Base-by-base conservation (phyloP, 2,888 invertebrate species). In the Nymphalis polychloros region DNA sequence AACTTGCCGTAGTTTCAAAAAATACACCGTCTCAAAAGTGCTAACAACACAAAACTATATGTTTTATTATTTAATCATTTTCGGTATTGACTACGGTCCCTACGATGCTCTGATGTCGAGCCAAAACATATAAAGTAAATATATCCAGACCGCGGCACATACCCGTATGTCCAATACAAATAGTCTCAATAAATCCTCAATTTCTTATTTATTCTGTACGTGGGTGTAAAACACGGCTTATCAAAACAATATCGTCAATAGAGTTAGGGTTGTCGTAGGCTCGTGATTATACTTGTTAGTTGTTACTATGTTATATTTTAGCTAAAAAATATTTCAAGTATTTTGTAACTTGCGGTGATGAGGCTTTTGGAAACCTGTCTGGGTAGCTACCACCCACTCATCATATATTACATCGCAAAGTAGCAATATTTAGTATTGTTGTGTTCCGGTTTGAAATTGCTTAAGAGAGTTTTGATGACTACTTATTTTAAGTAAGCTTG, bases 101-200 rank as follows among this genome's bases (percentile, higher is more conserved):
- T 31, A 23, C 23, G 27, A 55, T 31, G 13, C 8, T 27, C 23
- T 16, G 7, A 23, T 10, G 53, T 55, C 31, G 31, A 55, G n/a
- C 53, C 23, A 55, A 27, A 31, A 55, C 53, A 55, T 31, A 55
- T 31, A 31, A 55, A 55, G 31, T 55, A 55, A 17, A 31, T 50
- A 50, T 19, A 50, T 6, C 53, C 31, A 31, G 53, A 55, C 53
- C 53, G 53, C 53, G 53, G 8, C 53, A 55, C 27, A 55, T 55
- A 55, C 53, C 53, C 53, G 53, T 55, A 55, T 55, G 27, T 16
- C 53, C 50, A 23, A 55, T 17, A 55, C 53, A 55, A 31, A 55
- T 55, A 55, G 53, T 1, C n/a, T 27, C 27, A 31, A 55, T 55
- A 55, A 55, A 55, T 31, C 31, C 53, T 55, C 23, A 23, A 52